Evolutionary conservation across 2,888 invertebrate species (phyloP), one percentile per base, ranked within the genome.

Genomic region (Caenorhabditis becei): DNA sequence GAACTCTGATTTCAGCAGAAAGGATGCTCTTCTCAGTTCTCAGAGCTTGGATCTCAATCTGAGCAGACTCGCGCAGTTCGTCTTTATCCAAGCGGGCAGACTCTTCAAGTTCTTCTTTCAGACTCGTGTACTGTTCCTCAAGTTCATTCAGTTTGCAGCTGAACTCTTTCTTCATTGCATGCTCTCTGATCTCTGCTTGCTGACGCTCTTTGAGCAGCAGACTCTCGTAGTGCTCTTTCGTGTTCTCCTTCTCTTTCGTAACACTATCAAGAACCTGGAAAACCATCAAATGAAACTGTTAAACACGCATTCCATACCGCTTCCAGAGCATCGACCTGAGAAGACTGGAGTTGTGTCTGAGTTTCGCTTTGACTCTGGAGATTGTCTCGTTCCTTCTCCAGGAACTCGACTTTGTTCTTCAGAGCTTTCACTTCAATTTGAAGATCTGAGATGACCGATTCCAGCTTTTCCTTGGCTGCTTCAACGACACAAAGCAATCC

Each of bases 261-360:
- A 91, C 87, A 18, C 88, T 90, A 54, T 91, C 89, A 16, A 91
- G 71, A 18, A 91, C 86, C 89, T 89, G 41, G 14, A 44, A 72
- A 72, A 16, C 37, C 1, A 5, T n/a, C 47, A n/a, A 67, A 41
- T 44, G 16, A 14, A 54, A 23, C 49, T 2, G 35, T 18, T 18
- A 54, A n/a, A 8, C 14, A 20, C 26, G 24, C 5, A 8, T 23
- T 2, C 63, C 80, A 41, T 61, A 89, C 91, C 20, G 91, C 91
- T 86, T 91, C 91, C 16, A 91, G 80, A 0, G 91, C 90, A 41
- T 89, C 86, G 1, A 91, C 88, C 85, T 91, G 91, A 26, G 90
- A 89, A 51, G 87, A 85, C 53, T 91, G 89, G n/a, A 91, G 82
- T 53, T 90, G 86, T 1, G 87, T 86, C 66, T 91, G 91, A 51